Percentiles rank a stretch among this genome's conserved stretches.
Evolutionary conservation across 2,888 invertebrate species (phyloP).

Genomic region (Tromatobia lineatoria): DNA sequence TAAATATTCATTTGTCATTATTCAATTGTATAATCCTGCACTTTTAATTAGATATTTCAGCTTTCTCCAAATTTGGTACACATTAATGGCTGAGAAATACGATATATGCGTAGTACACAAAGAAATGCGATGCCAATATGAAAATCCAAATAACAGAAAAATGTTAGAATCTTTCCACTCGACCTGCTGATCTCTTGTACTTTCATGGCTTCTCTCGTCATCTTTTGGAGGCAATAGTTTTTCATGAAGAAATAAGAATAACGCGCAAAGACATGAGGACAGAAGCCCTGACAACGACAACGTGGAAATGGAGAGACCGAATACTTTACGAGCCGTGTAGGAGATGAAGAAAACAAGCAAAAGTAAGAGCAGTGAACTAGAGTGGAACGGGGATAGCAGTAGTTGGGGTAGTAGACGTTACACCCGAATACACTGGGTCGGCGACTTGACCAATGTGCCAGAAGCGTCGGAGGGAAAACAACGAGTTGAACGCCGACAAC

Average conservation of each 20-base stretch:
- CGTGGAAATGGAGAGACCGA: background rate
- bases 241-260: background rate
- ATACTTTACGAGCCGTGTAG: background rate
- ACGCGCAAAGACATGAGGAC: background rate
- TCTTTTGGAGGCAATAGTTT: background rate
- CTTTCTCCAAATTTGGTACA: no score
- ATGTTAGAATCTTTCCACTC: background rate
- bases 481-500: background rate
- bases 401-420: constrained; percentile 5
- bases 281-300: background rate
- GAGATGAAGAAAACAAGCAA: background rate
- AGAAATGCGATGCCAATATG: no score
- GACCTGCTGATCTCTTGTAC: background rate
- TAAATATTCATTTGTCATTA: no score
- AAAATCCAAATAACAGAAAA: no score
- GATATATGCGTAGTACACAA: no score
- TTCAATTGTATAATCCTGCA: no score
- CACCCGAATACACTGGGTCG: constrained; percentile 1
- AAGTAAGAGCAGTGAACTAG: background rate
- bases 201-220: background rate
- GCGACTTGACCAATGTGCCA: constrained; percentile 47
- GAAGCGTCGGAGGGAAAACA: constrained; percentile 60
- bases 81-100: no score
- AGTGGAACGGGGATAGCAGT: constrained; percentile 4
- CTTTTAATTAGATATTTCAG: no score